Percentiles rank a stretch among this genome's conserved stretches.
Evolutionary conservation across 2,797 vertebrate species (phyloP).

Genomic region (Chrysocyon brachyurus): DNA sequence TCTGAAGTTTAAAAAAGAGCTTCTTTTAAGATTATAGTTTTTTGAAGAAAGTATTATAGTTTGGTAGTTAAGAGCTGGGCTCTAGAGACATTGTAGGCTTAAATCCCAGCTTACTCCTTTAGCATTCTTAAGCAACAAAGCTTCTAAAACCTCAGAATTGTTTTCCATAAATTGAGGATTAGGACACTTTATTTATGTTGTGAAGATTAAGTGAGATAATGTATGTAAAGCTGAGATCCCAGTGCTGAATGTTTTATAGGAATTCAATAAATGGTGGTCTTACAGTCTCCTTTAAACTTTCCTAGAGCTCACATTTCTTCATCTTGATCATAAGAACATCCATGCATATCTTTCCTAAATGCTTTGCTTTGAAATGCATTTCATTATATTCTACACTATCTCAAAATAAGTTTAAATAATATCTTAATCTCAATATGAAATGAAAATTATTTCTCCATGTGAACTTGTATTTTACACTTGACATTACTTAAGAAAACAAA

Average conservation of each 20-base stretch:
- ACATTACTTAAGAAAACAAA: constrained; percentile 47
- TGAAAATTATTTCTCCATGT: constrained; percentile 40
- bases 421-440: constrained; percentile 26
- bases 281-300: neutral
- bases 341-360: neutral
- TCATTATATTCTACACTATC: constrained; percentile 1
- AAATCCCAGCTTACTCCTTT: neutral
- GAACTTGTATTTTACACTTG: constrained; percentile 19
- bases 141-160: neutral
- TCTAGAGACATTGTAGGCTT: neutral
- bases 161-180: constrained; percentile 27
- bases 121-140: neutral
- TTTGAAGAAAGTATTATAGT: neutral
- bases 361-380: constrained; percentile 15
- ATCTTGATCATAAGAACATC: neutral
- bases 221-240: neutral
- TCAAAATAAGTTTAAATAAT: constrained; percentile 36
- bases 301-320: neutral
- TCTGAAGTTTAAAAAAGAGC: neutral
- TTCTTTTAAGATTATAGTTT: constrained; percentile 5
- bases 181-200: neutral
- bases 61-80: neutral
- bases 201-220: neutral
- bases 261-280: neutral
- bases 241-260: constrained; percentile 5